These are phyloP conservation scores for Taenioides sp. DNA, from an alignment of 2,797 vertebrate species.

Conservation along the genomic window DNA sequence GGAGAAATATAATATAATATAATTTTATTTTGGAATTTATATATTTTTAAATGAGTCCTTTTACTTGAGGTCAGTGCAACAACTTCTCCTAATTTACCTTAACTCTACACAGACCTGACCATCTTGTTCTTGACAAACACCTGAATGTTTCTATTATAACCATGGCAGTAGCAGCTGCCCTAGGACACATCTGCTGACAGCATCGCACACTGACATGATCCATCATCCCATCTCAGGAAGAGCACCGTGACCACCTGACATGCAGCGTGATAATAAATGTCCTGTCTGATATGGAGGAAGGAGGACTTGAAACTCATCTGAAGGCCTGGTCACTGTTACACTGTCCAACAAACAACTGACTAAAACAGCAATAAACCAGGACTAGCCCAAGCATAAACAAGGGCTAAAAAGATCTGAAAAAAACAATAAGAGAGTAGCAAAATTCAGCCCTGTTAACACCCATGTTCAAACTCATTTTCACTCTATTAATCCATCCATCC, in stretches of 20 bases:
- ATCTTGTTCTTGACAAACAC: conserved; percentile 6
- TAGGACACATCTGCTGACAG: conserved; percentile 24
- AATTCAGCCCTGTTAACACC: too few relatives aligned
- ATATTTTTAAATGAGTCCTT: not conserved
- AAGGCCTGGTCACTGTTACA: conserved; percentile 16
- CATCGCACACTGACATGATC: conserved; percentile 20
- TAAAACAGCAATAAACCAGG: not conserved
- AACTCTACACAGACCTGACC: conserved; percentile 15
- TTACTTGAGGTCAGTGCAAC: not conserved
- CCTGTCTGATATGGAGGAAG: conserved; percentile 18
- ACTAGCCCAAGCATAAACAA: not conserved
- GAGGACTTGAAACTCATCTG: conserved; percentile 12
- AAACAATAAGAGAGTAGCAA: not conserved
- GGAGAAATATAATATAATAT: not conserved
- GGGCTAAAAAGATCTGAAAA: not conserved
- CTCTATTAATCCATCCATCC: too few relatives aligned
- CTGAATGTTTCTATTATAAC: conserved; percentile 14
- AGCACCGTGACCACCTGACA: conserved; percentile 28
- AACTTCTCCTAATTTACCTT: not conserved
- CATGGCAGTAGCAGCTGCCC: conserved; percentile 30
- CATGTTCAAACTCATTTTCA: not conserved
- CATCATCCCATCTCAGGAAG: conserved; percentile 26
- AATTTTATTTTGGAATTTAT: too few relatives aligned
- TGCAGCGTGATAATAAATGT: conserved; percentile 37
- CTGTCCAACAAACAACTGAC: not conserved